Conservation (phyloP, 2,888 invertebrate genomes). For the Plebejus anna region DNA sequence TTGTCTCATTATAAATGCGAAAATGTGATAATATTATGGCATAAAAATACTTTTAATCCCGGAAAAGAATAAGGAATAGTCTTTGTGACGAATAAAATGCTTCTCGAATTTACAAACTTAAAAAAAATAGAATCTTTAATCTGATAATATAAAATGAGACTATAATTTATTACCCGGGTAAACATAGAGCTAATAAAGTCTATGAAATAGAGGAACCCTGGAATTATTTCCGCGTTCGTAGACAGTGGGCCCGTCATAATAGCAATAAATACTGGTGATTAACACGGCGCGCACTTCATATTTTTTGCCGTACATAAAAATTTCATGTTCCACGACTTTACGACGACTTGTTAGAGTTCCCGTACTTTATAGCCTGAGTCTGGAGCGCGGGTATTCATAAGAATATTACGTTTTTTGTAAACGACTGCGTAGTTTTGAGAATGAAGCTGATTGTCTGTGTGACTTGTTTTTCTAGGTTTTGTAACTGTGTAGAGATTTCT, state of each 20-base stretch:
- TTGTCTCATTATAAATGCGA: too few relatives aligned
- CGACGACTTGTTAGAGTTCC: constrained; percentile 1
- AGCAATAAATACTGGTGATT: constrained; percentile 21
- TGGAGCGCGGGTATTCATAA: constrained; percentile 2
- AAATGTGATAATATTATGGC: too few relatives aligned
- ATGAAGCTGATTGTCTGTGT: not conserved
- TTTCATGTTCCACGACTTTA: constrained; percentile 21
- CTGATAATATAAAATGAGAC: not conserved
- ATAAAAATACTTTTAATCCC: too few relatives aligned
- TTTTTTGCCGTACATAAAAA: constrained; percentile 25
- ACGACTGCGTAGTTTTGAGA: not conserved
- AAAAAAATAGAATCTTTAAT: not conserved
- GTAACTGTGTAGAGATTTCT: not conserved
- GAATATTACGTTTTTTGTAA: not conserved
- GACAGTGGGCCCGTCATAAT: constrained; percentile 14
- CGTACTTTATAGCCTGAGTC: not conserved
- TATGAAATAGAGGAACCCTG: not conserved
- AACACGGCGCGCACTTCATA: constrained; percentile 19
- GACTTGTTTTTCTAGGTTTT: not conserved
- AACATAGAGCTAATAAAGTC: not conserved
- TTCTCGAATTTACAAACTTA: not conserved
- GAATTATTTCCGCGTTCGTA: constrained; percentile 9
- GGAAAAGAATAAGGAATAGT: too few relatives aligned
- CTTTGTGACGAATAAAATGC: too few relatives aligned
- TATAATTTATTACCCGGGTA: not conserved